A percentile compares a stretch with the other conserved stretches of the same genome.
Evolutionary conservation across 2,113 vertebrate species (phyloP).

Genomic region (Leptobrachium ailaonicum): DNA sequence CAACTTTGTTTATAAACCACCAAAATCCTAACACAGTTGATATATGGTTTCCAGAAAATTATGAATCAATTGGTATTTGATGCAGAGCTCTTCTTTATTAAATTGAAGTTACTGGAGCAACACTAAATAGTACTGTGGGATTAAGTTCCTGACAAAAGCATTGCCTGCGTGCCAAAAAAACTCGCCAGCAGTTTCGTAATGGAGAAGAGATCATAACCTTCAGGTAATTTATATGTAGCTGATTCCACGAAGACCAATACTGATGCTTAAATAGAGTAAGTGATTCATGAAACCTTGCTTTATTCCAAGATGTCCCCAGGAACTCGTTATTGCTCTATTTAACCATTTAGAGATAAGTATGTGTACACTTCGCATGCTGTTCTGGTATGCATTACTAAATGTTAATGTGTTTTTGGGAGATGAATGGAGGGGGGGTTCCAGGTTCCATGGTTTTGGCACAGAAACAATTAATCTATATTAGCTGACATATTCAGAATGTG

Average conservation of each 20-base stretch:
- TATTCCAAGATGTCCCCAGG: neutral
- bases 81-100: neutral
- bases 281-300: neutral
- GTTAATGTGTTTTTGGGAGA: no score
- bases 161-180: neutral
- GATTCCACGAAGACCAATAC: slow-evolving; percentile 2
- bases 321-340: neutral
- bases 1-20: no score
- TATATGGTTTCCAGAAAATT: neutral
- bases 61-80: slow-evolving; percentile 8
- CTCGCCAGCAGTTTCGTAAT: slow-evolving; percentile 3
- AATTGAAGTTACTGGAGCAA: slow-evolving; percentile 12
- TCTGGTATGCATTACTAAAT: neutral
- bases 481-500: no score
- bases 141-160: slow-evolving; percentile 3
- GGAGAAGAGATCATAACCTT: slow-evolving; percentile 8
- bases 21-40: no score
- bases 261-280: neutral
- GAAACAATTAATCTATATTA: no score
- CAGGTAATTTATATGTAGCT: slow-evolving; percentile 5
- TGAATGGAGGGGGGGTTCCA: no score
- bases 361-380: neutral
- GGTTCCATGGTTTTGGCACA: no score
- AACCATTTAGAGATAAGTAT: no score
- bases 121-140: slow-evolving; percentile 4